These are phyloP conservation scores for Micrasema longulum DNA, from an alignment of 1,140 invertebrate genomes.

Conservation along the genomic window DNA sequence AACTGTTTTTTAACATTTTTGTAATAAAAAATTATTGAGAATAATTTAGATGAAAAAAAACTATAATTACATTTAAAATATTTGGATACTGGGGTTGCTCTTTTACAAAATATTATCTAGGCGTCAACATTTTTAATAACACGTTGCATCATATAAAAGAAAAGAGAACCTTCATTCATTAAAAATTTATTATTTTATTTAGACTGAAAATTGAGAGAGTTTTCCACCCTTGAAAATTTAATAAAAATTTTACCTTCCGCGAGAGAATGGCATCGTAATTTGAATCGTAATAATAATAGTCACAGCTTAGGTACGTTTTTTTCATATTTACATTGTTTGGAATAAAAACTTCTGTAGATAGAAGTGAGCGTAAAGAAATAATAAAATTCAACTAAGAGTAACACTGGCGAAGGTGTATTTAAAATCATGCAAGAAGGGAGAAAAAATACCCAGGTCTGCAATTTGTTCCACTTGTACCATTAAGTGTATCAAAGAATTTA, in stretches of 20 bases:
- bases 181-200: no score
- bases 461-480: constrained; percentile 27
- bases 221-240: constrained; percentile 22
- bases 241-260: constrained; percentile 38
- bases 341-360: constrained; percentile 21
- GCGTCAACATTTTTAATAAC: no score
- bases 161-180: no score
- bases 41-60: no score
- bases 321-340: constrained; percentile 18
- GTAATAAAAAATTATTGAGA: no score
- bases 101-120: no score
- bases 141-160: no score
- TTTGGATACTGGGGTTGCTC: no score
- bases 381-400: constrained; percentile 33
- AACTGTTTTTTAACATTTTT: no score
- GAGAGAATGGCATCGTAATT: constrained; percentile 39
- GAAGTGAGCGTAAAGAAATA: constrained; percentile 30
- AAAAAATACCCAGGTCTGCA: constrained; percentile 20
- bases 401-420: constrained; percentile 3
- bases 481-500: constrained; percentile 30
- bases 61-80: no score
- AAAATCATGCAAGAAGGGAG: constrained; percentile 26
- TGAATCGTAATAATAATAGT: constrained; percentile 38
- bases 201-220: no score
- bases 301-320: constrained; percentile 33